Evolutionary conservation across 2,113 vertebrate species (phyloP), one percentile per base, ranked within the genome.

Genomic region (Lepisosteus osseus): DNA sequence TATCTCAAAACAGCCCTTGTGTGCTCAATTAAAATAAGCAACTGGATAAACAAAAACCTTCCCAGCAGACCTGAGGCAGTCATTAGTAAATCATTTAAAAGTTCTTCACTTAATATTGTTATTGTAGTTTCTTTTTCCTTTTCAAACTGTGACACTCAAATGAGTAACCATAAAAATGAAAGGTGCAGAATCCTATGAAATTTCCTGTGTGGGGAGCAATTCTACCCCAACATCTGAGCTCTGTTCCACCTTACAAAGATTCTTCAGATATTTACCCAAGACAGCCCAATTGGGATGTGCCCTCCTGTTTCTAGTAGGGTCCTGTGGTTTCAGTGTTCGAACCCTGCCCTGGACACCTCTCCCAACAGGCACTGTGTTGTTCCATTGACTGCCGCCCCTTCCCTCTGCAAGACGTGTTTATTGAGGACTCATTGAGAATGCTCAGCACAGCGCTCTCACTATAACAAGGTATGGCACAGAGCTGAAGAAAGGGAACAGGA

Each of bases 221-320:
- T 6, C 5, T 6, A 51, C 47, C 47, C 47, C 47, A 9, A 51
- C 9, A 3, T 9, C 47, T 9, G 9, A 51, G 5, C 47, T 29
- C 29, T 29, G 29, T 51, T 51, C 47, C 47, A 51, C 47, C 47
- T 51, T 9, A 51, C 14, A 66, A 4, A 41, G 12, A 2, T 6
- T 47, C 64, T 66, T 13, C 6, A 15, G 29, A n/a, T 12, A 8
- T 63, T 92, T 91, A 91, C 88, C 90, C 81, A 88, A 77, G 79
- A 87, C 78, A 83, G 86, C 85, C 89, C 86, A 89, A 80, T 88
- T 89, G 79, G 89, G 87, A 76, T 88, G 86, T 78, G 88, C 87
- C 74, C 90, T 90, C 82, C 87, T 92, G 89, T 90, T 89, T 89
- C 89, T 89, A 88, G 83, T 86, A 71, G 84, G 86, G 64, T 87